A percentile compares a stretch with the other conserved stretches of the same genome.
These are phyloP conservation scores for Dorcus hopei DNA, from an alignment of 2,888 invertebrate genomes.

Conservation along the genomic window DNA sequence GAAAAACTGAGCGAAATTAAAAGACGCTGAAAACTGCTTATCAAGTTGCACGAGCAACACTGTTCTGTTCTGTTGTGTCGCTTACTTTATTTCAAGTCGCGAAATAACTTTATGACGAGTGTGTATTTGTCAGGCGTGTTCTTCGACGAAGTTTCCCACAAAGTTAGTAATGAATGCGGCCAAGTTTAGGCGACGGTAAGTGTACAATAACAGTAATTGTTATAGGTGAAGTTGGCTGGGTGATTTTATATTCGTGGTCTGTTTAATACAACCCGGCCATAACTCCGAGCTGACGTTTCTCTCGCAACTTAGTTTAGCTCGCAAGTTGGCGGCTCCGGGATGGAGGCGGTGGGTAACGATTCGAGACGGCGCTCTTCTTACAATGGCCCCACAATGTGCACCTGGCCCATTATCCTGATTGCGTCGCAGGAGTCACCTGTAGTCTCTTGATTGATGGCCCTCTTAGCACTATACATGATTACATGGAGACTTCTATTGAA, in stretches of 20 bases:
- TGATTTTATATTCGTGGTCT: slow-evolving; percentile 42
- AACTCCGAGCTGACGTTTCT: slow-evolving; percentile 36
- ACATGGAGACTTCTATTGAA: slow-evolving; percentile 15
- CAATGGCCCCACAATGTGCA: slow-evolving; percentile 27
- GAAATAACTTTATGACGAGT: slow-evolving; percentile 19
- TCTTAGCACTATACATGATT: slow-evolving; percentile 33
- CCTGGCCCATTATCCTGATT: slow-evolving; percentile 39
- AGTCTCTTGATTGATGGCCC: slow-evolving; percentile 31
- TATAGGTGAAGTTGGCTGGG: slow-evolving; percentile 39
- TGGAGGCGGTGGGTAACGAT: slow-evolving; percentile 26
- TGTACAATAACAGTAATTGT: slow-evolving; percentile 41
- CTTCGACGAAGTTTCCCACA: slow-evolving; percentile 1
- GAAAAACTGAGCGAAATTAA: no score
- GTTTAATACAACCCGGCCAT: slow-evolving; percentile 36
- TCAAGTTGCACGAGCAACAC: no score
- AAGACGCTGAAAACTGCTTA: no score
- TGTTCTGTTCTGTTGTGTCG: background rate
- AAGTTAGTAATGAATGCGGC: slow-evolving; percentile 25
- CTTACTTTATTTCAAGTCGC: background rate
- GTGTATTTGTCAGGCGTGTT: slow-evolving; percentile 21
- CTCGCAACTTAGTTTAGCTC: slow-evolving; percentile 29
- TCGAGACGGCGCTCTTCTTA: slow-evolving; percentile 28
- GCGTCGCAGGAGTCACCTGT: slow-evolving; percentile 34
- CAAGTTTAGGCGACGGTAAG: slow-evolving; percentile 33
- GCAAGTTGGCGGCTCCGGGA: slow-evolving; percentile 6